phyloP scores from a whole-genome alignment of 2,113 vertebrate species.

The Bufo bufo region DNA sequence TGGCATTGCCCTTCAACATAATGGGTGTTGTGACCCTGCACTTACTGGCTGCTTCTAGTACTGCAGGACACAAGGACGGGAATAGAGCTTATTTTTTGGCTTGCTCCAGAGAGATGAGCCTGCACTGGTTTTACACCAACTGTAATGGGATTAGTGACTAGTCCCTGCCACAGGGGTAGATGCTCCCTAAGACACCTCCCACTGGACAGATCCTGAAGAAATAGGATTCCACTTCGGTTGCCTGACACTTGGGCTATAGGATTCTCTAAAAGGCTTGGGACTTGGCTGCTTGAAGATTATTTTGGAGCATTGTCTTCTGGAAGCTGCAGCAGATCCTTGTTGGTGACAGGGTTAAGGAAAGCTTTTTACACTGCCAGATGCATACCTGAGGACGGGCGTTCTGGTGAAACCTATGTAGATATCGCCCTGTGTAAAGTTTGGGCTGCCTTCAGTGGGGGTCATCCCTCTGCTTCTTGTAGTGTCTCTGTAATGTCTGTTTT shows the following conservation, averaged over 20 bases:
- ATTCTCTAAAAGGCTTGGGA: too few relatives aligned
- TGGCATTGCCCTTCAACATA: background rate
- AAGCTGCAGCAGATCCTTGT: background rate
- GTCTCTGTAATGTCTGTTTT: background rate
- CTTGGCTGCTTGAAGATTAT: too few relatives aligned
- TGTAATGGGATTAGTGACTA: too few relatives aligned
- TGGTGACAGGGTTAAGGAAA: background rate
- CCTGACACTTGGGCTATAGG: too few relatives aligned
- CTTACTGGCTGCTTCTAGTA: background rate
- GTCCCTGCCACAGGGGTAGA: too few relatives aligned
- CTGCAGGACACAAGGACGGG: background rate
- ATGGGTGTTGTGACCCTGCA: background rate
- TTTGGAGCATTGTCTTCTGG: background rate
- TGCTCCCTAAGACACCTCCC: background rate
- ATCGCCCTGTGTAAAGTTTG: background rate
- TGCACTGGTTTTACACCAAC: too few relatives aligned
- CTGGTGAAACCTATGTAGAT: background rate
- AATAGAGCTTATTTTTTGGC: background rate
- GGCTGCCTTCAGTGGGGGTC: too few relatives aligned
- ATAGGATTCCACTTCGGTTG: too few relatives aligned
- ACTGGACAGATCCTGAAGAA: background rate
- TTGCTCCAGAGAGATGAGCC: background rate
- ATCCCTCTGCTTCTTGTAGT: too few relatives aligned
- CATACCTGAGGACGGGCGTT: background rate
- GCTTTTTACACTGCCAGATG: background rate